A percentile compares a stretch with the other conserved stretches of the same genome.
Evolutionary conservation across 2,797 vertebrate species (phyloP).

Genomic region (Atherinosoma microstoma): DNA sequence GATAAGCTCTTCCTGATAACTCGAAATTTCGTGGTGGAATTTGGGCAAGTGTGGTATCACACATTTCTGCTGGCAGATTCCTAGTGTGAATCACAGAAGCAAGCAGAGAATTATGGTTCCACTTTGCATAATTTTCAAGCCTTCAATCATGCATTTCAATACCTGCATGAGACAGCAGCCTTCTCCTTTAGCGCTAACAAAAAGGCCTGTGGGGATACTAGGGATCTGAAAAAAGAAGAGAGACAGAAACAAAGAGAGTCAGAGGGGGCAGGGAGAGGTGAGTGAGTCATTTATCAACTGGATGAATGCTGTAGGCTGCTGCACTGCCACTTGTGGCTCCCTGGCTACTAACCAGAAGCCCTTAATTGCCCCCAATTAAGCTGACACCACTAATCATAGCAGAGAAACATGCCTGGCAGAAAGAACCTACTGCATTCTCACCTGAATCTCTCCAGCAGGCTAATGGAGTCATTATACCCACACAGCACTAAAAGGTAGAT

Average conservation of each 20-base stretch:
- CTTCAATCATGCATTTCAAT: constrained; percentile 53
- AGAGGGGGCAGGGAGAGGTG: constrained; percentile 64
- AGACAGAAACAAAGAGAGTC: constrained; percentile 57
- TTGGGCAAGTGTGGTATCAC: constrained; percentile 42
- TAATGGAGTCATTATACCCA: constrained; percentile 13
- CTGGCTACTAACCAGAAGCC: constrained; percentile 74
- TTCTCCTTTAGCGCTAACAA: constrained; percentile 94
- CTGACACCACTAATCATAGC: constrained; percentile 76
- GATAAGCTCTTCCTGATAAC: constrained; percentile 73
- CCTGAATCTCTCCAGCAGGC: constrained; percentile 51
- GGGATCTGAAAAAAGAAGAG: constrained; percentile 85
- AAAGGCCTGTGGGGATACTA: constrained; percentile 93
- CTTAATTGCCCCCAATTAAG: constrained; percentile 79
- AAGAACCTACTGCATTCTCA: constrained; percentile 58
- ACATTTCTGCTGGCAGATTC: constrained; percentile 39
- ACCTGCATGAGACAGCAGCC: constrained; percentile 98
- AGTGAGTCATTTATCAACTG: constrained; percentile 72
- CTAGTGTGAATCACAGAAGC: constrained; percentile 35
- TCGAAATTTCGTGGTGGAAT: constrained; percentile 66
- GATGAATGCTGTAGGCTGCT: constrained; percentile 71
- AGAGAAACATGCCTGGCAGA: constrained; percentile 64
- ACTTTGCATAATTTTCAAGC: constrained; percentile 31
- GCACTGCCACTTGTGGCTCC: constrained; percentile 65
- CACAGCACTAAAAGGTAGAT: constrained; percentile 22
- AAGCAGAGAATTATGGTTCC: constrained; percentile 15